phyloP scores from a whole-genome alignment of 2,888 invertebrate species.

The Eristalis pertinax region DNA sequence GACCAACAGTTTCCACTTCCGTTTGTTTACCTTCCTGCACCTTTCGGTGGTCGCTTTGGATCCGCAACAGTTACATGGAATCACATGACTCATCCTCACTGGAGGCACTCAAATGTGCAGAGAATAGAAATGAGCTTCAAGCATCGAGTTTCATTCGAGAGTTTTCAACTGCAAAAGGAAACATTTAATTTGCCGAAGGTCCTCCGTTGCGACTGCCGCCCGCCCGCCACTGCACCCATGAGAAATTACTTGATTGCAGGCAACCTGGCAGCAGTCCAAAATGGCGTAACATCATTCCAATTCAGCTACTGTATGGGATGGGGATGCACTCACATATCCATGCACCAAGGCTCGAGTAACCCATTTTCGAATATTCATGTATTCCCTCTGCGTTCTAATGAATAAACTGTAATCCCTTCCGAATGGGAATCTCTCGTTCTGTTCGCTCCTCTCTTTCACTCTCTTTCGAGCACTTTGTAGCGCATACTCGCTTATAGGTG shows the following conservation, averaged over 20 bases:
- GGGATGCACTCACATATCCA: slow-evolving; percentile 2
- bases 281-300: slow-evolving; percentile 31
- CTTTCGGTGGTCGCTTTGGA: neutral
- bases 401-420: slow-evolving; percentile 50
- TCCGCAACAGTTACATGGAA: neutral
- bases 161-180: neutral
- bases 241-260: slow-evolving; percentile 66
- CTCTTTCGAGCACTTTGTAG: neutral
- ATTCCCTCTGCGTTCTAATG: slow-evolving; percentile 68
- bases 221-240: slow-evolving; percentile 24
- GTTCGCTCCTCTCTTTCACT: neutral
- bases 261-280: slow-evolving; percentile 54
- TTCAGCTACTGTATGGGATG: neutral
- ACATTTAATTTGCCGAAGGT: slow-evolving; percentile 36
- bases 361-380: slow-evolving; percentile 66
- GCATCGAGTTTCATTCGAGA: slow-evolving; percentile 3
- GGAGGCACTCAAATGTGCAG: neutral
- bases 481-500: neutral
- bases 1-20: neutral
- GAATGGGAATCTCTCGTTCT: neutral
- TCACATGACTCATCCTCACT: neutral
- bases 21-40: neutral
- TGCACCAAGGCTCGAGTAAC: slow-evolving; percentile 59
- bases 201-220: neutral
- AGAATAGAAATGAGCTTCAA: neutral